Percentiles rank a stretch among this genome's conserved stretches.
Conservation (phyloP, 2,888 invertebrate species). For the Patella pellucida region DNA sequence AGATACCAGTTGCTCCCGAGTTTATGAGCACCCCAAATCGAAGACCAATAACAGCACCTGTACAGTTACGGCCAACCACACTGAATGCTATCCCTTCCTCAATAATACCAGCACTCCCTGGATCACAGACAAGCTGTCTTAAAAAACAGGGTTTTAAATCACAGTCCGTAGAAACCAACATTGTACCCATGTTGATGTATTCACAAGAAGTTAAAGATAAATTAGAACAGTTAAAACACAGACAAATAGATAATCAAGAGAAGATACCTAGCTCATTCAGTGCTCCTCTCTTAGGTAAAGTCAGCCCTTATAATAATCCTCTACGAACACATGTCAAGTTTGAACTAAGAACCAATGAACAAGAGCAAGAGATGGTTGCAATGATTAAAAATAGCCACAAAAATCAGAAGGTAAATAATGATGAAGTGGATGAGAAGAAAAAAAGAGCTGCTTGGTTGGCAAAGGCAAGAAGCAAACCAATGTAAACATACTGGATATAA, state of each 20-base stretch:
- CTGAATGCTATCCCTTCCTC: background rate
- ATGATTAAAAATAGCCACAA: conserved; percentile 48
- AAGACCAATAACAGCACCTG: conserved; percentile 31
- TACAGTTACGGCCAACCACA: conserved; percentile 15
- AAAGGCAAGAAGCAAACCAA: conserved; percentile 47
- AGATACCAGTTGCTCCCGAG: conserved; percentile 6
- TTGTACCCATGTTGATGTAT: conserved; percentile 68
- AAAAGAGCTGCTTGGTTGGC: conserved; percentile 59
- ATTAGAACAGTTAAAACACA: conserved; percentile 39
- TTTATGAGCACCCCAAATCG: background rate
- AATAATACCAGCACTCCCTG: background rate
- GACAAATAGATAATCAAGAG: conserved; percentile 42
- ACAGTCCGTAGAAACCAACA: conserved; percentile 30
- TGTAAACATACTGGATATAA: too few species aligned
- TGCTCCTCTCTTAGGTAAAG: conserved; percentile 52
- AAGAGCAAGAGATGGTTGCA: conserved; percentile 55
- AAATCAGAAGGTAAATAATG: conserved; percentile 43
- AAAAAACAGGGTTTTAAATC: conserved; percentile 6
- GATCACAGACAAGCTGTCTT: background rate
- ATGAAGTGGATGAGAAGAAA: conserved; percentile 51
- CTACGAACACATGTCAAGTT: conserved; percentile 63
- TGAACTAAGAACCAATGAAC: conserved; percentile 63
- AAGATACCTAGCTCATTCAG: conserved; percentile 40
- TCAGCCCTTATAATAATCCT: conserved; percentile 64
- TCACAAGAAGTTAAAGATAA: conserved; percentile 59